A percentile compares a stretch with the other conserved stretches of the same genome.
Conservation (phyloP, 2,113 vertebrate species). For the Empidonax alnorum region DNA sequence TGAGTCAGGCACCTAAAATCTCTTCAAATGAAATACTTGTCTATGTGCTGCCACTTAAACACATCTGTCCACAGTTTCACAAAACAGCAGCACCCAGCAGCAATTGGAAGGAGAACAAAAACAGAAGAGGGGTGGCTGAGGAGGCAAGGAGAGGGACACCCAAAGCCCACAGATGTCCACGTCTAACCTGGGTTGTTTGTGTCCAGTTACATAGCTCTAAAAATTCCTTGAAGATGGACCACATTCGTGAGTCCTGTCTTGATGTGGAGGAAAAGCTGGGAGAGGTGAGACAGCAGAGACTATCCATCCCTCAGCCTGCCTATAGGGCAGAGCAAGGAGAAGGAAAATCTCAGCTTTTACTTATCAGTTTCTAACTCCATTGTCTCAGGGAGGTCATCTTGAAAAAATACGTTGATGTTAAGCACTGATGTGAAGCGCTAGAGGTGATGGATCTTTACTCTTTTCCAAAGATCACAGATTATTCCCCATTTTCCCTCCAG, state of each 20-base stretch:
- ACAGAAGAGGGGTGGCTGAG: neutral
- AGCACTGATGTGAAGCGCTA: neutral
- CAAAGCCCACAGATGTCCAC: neutral
- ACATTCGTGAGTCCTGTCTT: neutral
- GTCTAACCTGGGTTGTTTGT: neutral
- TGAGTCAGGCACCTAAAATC: neutral
- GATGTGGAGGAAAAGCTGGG: neutral
- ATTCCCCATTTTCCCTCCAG: neutral
- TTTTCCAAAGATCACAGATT: conserved; percentile 9
- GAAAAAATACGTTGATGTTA: neutral
- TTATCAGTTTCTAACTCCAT: neutral
- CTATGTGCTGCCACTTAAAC: neutral
- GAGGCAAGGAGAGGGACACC: neutral
- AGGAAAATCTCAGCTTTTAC: neutral
- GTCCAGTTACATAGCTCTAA: neutral
- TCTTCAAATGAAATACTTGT: neutral
- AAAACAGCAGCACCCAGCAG: neutral
- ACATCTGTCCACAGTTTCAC: neutral
- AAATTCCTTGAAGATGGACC: neutral
- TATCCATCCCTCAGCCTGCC: neutral
- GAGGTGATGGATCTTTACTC: neutral
- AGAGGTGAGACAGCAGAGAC: neutral
- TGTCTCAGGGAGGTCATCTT: neutral
- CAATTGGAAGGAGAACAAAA: neutral
- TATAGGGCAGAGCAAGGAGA: neutral